Base-by-base conservation (phyloP, 2,888 invertebrate genomes). In the Hyppa rectilinea region DNA sequence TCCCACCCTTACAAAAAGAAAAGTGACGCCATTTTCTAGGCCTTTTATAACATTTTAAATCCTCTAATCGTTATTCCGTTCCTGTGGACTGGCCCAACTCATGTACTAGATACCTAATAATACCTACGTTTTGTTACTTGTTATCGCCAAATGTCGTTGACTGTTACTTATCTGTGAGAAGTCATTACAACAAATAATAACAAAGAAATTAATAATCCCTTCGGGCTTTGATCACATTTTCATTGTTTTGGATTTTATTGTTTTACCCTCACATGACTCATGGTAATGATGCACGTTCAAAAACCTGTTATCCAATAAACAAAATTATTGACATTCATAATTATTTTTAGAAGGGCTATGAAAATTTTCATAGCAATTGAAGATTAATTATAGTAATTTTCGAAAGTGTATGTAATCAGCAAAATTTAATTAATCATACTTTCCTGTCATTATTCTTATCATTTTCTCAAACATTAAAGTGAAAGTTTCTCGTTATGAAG, bases 401-500 rank as follows among this genome's bases (percentile, higher is more conserved):
- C 12, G 2, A 49, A 40, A 14, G 0, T 49, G 2, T 10, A 0
- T 40, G 0, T 20, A 58, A 12, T 26, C 1, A 31, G 2, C 2
- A 3, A 5, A 43, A 14, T 43, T 1, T 14, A 7, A n/a, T 5
- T 38, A 20, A 10, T 12, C 1, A 14, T 38, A 43, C 17, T 45
- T 26, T 38, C 53, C 10, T n/a, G 7, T 12, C 2, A 23, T 4
- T 26, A n/a, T 38, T 55, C 10, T 10, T 17, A 14, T 53, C 14
- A 12, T 61, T 47, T 67, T 47, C 7, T 45, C 29, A 29, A 49
- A 50, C 52, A 53, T 6, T 49, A 73, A 80, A 85, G 83, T 83
- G 85, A 83, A 83, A 81, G 80, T 82, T 73, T 36, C 7, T 14
- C 2, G 20, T 31, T 5, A 20, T 38, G 7, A 52, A 53, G 69